phyloP scores from a whole-genome alignment of 2,888 invertebrate species.

The Drosophila demipolita region DNA sequence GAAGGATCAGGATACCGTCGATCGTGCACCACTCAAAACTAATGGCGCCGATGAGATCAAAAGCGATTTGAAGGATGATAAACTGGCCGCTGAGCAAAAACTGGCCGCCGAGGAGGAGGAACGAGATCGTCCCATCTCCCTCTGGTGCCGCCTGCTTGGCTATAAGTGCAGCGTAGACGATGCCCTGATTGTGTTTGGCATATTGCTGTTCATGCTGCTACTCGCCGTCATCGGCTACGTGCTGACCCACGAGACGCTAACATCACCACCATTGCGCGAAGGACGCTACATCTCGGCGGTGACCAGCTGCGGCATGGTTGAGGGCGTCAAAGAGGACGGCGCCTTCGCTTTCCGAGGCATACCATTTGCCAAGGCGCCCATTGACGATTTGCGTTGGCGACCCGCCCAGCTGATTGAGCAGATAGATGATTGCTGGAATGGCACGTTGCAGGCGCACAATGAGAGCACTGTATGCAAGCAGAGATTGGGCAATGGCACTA shows the following conservation, averaged over 20 bases:
- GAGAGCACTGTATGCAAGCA: conserved; percentile 90
- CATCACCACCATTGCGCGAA: conserved; percentile 88
- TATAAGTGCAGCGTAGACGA: conserved; percentile 89
- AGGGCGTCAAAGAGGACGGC: conserved; percentile 92
- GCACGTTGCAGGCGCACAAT: conserved; percentile 89
- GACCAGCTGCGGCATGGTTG: conserved; percentile 91
- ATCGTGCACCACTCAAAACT: conserved; percentile 84
- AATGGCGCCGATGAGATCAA: conserved; percentile 88
- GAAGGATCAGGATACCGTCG: conserved; percentile 87
- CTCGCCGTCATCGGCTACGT: conserved; percentile 89
- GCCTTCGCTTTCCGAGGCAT: conserved; percentile 93
- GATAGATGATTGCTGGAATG: conserved; percentile 92
- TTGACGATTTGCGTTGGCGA: conserved; percentile 89
- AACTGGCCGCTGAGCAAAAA: conserved; percentile 82
- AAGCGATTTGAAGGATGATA: conserved; percentile 88
- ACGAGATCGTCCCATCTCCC: conserved; percentile 82
- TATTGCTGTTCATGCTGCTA: conserved; percentile 87
- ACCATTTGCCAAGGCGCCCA: conserved; percentile 92
- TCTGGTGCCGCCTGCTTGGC: conserved; percentile 87
- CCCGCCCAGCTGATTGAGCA: conserved; percentile 89
- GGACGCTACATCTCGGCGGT: conserved; percentile 90
- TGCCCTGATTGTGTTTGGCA: conserved; percentile 87
- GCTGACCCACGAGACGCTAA: conserved; percentile 87
- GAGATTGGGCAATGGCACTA: conserved; percentile 88
- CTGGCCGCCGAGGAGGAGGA: conserved; percentile 78